Conservation (phyloP, 2,888 invertebrate genomes). For the Linhomoeus sp. region DNA sequence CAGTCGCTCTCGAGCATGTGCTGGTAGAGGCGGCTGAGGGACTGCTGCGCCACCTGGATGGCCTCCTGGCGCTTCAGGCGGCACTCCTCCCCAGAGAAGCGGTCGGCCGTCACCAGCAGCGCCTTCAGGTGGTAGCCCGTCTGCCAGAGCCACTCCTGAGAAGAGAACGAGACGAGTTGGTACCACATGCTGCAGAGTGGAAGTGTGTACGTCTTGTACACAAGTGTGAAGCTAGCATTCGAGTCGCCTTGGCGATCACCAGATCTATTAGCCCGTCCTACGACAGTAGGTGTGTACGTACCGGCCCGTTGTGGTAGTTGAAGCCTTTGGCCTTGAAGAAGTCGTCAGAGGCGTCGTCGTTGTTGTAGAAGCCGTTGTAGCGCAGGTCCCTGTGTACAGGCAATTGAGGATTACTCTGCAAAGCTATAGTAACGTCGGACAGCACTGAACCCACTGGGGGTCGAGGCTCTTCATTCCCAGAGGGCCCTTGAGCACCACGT, state of each 20-base stretch:
- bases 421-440: background rate
- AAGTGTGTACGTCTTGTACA: no score
- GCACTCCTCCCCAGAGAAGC: constrained; percentile 30
- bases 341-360: constrained; percentile 64
- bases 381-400: constrained; percentile 54
- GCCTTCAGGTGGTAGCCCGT: constrained; percentile 78
- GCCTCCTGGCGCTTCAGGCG: constrained; percentile 23
- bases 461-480: constrained; percentile 90
- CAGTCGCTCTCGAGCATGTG: constrained; percentile 53
- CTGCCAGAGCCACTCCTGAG: constrained; percentile 97
- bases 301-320: constrained; percentile 96
- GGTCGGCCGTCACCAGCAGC: constrained; percentile 54
- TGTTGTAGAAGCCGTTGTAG: constrained; percentile 78
- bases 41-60: constrained; percentile 36
- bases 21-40: constrained; percentile 48
- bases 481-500: constrained; percentile 61
- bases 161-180: no score
- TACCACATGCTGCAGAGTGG: no score
- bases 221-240: no score
- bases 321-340: constrained; percentile 68
- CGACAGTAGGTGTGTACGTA: no score
- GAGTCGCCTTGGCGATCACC: constrained; percentile 3
- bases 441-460: constrained; percentile 40
- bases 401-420: background rate
- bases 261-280: background rate